Conservation (phyloP, 2,797 vertebrate species). For the Knipowitschia caucasica region DNA sequence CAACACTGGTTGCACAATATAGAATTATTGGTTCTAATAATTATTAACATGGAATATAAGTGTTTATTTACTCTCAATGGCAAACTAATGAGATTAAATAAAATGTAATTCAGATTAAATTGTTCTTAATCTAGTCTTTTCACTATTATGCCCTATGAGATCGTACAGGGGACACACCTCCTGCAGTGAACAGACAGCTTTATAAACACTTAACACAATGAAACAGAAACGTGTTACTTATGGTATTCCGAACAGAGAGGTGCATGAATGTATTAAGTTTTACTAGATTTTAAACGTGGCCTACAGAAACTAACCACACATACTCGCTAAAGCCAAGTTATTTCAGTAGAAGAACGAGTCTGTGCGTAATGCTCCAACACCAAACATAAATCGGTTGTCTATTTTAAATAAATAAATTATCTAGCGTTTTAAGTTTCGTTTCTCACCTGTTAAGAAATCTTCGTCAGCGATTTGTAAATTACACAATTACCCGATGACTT, state of each 20-base stretch:
- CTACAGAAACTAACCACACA: not conserved
- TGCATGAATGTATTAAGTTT: not conserved
- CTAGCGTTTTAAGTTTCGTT: too few relatives aligned
- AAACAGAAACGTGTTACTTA: too few relatives aligned
- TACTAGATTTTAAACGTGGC: not conserved
- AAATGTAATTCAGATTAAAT: too few relatives aligned
- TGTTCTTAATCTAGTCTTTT: too few relatives aligned
- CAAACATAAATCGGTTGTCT: not conserved
- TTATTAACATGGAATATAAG: too few relatives aligned
- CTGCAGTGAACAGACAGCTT: conserved; percentile 5
- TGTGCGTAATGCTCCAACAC: not conserved
- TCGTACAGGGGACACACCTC: conserved; percentile 43
- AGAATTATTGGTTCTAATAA: too few relatives aligned
- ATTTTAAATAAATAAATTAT: not conserved
- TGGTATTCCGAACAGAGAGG: too few relatives aligned
- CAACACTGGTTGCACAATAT: too few relatives aligned
- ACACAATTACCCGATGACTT: conserved; percentile 19
- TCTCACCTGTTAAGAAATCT: conserved; percentile 48
- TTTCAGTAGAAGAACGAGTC: not conserved
- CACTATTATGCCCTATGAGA: too few relatives aligned
- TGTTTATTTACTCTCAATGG: too few relatives aligned
- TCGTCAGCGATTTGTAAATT: conserved; percentile 26
- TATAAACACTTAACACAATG: not conserved
- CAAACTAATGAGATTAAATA: too few relatives aligned
- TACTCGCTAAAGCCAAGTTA: not conserved